Evolutionary conservation across 2,888 invertebrate species (phyloP).

Genomic region (Caenorhabditis afra): DNA sequence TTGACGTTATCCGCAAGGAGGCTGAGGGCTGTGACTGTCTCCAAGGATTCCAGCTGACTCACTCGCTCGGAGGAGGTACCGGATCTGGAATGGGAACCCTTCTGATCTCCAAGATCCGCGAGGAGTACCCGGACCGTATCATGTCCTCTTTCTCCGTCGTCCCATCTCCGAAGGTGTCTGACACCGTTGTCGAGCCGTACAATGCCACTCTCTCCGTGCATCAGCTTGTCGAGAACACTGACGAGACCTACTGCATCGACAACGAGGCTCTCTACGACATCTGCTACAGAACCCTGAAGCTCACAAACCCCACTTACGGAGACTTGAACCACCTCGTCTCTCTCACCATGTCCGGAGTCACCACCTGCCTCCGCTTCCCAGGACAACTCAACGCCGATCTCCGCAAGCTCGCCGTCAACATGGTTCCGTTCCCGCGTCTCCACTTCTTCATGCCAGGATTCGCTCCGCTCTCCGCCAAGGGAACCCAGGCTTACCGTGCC

Average conservation of each 20-base stretch:
- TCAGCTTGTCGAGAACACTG: conserved; percentile 81
- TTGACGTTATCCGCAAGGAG: conserved; percentile 86
- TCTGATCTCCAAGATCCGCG: conserved; percentile 94
- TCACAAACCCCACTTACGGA: conserved; percentile 88
- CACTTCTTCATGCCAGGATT: conserved; percentile 85
- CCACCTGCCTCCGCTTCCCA: conserved; percentile 88
- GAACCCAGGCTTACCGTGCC: conserved; percentile 83
- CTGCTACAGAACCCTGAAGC: conserved; percentile 83
- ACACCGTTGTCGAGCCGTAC: conserved; percentile 87
- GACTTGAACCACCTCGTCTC: conserved; percentile 82
- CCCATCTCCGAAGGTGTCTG: conserved; percentile 87
- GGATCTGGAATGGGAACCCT: conserved; percentile 92
- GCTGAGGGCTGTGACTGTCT: conserved; percentile 92
- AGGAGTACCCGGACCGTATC: conserved; percentile 97
- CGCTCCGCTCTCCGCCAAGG: conserved; percentile 92
- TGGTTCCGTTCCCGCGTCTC: conserved; percentile 93
- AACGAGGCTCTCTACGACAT: conserved; percentile 83
- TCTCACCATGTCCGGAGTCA: conserved; percentile 83
- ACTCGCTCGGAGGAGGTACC: conserved; percentile 90
- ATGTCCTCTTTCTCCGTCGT: conserved; percentile 97
- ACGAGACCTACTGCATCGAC: conserved; percentile 82
- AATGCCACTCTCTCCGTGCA: conserved; percentile 83
- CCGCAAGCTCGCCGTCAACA: conserved; percentile 87
- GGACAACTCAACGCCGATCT: conserved; percentile 91
- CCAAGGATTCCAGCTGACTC: conserved; percentile 90